These are phyloP conservation scores for Gila robusta DNA, from an alignment of 2,797 vertebrate genomes.

Conservation along the genomic window DNA sequence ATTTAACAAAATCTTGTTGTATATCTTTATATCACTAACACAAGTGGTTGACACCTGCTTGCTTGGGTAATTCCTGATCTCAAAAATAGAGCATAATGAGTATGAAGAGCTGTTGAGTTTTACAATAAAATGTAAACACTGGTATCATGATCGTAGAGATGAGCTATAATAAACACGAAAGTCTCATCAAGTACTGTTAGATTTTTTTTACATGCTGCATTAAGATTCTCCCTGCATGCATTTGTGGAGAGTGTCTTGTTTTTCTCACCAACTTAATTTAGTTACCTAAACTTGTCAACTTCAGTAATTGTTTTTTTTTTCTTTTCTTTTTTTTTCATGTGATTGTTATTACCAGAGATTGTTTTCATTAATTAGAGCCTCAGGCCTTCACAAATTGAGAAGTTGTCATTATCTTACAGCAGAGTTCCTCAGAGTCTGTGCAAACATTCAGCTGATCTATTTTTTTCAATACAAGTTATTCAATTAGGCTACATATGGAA, in stretches of 20 bases:
- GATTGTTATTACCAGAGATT: neutral
- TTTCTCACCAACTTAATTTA: slow-evolving; percentile 2
- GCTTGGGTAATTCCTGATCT: neutral
- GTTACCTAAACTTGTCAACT: slow-evolving; percentile 8
- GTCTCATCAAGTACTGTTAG: neutral
- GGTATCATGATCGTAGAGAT: neutral
- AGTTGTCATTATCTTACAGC: slow-evolving; percentile 19
- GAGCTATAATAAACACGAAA: neutral
- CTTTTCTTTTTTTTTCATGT: neutral
- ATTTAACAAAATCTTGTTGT: neutral
- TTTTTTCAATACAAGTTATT: slow-evolving; percentile 3
- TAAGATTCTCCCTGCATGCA: neutral
- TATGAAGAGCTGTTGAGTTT: neutral
- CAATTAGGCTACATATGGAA: neutral
- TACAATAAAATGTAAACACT: neutral
- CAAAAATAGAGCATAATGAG: neutral
- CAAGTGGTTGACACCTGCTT: neutral
- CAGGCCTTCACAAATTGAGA: slow-evolving; percentile 2
- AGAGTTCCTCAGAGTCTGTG: slow-evolving; percentile 5
- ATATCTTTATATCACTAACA: neutral
- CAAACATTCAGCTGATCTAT: slow-evolving; percentile 23
- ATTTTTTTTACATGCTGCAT: neutral
- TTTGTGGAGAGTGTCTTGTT: neutral
- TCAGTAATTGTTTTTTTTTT: slow-evolving; percentile 5
- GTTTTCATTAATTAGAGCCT: slow-evolving; percentile 24